Base-by-base conservation (phyloP, 1,140 invertebrate genomes). In the Pogonognathellus flavescens region DNA sequence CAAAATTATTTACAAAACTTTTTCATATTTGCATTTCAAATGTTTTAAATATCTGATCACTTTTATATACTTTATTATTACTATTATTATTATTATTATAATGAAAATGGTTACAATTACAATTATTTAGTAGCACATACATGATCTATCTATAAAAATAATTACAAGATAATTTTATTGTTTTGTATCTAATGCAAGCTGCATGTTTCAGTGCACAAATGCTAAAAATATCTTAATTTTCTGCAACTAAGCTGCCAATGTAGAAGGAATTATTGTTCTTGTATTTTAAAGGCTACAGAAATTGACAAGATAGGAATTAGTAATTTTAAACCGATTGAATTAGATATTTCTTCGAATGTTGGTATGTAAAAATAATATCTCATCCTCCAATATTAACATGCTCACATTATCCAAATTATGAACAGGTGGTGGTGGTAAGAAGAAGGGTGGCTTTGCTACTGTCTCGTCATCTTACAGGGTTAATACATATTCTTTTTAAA, bases 391-490 rank as follows among this genome's bases (percentile, higher is more conserved):
- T 76, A n/a, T n/a, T n/a, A 13, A 76, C 49, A 76, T 76, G 70
- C 31, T 76, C 25, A 76, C 70, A 18, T 76, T 76, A 50, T 49
- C 13, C 49, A 31, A 50, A 18, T 16, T 76, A 14, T 76, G 41
- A 84, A 52, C 89, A 90, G 85, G 86, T 84, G 87, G 86, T 84
- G 87, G 87, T 80, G 87, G 88, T 52, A 85, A 88, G 80, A 90
- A 90, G 88, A 91, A 91, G 87, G 90, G 91, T 82, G 90, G 91
- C 87, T 91, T 92, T 90, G 90, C 91, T 88, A 92, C 92, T 57
- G 92, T 92, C 70, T 92, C 92, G 16, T 90, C 91, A 84, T 88
- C 89, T 57, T 91, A 91, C 88, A 89, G 89, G 87, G 80, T 81
- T 81, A 81, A 76, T 76, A 76, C 41, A 41, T 76, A 76, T 18